These are phyloP conservation scores for Cyprinus carpio DNA, from an alignment of 2,113 vertebrate genomes.

Conservation along the genomic window DNA sequence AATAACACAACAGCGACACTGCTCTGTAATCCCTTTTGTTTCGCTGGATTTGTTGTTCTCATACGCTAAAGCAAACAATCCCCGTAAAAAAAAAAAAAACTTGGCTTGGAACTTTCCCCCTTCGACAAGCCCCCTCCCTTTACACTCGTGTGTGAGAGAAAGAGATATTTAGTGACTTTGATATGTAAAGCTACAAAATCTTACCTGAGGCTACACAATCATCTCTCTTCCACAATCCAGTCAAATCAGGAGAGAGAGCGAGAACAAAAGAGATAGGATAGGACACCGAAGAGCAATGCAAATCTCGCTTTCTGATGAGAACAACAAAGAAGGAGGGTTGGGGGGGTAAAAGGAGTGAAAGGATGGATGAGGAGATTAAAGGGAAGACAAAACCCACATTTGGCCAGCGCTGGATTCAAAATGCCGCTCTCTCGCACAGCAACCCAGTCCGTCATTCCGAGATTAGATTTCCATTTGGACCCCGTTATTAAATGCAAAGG, in stretches of 20 bases:
- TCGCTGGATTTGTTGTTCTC: conserved; percentile 59
- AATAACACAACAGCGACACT: conserved; percentile 61
- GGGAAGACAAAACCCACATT: conserved; percentile 54
- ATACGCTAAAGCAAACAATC: conserved; percentile 56
- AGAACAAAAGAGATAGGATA: conserved; percentile 58
- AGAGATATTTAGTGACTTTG: conserved; percentile 61
- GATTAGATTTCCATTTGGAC: conserved; percentile 9
- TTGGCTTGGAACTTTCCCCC: conserved; percentile 35
- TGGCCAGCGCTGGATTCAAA: conserved; percentile 20
- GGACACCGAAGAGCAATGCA: conserved; percentile 57
- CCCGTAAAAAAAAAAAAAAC: conserved; percentile 34
- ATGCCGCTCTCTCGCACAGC: not conserved
- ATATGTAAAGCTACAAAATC: conserved; percentile 66
- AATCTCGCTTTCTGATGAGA: conserved; percentile 55
- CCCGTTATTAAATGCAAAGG: conserved; percentile 17
- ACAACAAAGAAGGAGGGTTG: conserved; percentile 43
- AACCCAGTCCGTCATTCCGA: not conserved
- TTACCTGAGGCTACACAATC: conserved; percentile 65
- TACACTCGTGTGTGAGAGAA: conserved; percentile 47
- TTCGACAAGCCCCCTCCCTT: conserved; percentile 13
- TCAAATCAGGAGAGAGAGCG: conserved; percentile 60
- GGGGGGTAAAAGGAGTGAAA: conserved; percentile 41
- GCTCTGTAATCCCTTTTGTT: conserved; percentile 64
- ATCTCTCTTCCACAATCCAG: conserved; percentile 56
- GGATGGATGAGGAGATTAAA: conserved; percentile 53